Base-by-base conservation (phyloP, 2,888 invertebrate species). In the Thecophora atra region DNA sequence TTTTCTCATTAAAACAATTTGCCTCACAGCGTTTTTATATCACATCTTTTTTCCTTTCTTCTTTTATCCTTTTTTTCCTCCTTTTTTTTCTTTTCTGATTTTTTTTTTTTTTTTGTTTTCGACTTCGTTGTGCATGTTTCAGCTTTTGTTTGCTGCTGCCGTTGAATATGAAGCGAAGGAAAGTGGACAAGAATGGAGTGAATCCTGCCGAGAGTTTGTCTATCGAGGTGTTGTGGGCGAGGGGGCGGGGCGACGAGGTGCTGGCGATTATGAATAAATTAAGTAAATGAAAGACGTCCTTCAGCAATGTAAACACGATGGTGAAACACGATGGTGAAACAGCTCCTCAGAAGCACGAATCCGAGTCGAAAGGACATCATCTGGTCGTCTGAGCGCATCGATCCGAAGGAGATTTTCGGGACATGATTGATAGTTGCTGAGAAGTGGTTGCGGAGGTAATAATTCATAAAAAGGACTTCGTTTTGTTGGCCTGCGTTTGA, bases 1-100 rank as follows among this genome's bases (percentile, higher is more conserved):
- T 70, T 63, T 70, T 62, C 62, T 70, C 63, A 70, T 70, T 70
- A 62, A 70, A 70, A 70, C 63, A 70, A 70, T 70, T 70, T 70
- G 70, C 70, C 70, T 70, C 13, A 28, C 37, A 70, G 70, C 63
- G 47, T 58, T 58, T 69, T 69, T n/a, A 28, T 58, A 21, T n/a
- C 56, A 67, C 42, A 37, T 58, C 44, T n/a, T 42, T 60, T 42
- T 56, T 24, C 42, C 58, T 65, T 65, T 56, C 37, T 24, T 56
- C 24, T 56, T 56, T n/a, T n/a, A n/a, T n/a, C n/a, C 13, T 44
- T 44, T 44, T n/a, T n/a, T 47, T 47, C 47, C n/a, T 17, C n/a
- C 6, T 13, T 17, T 8, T 47, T 11, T 17, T 17, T 17, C 17
- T 11, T 47, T 8, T 47, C 47, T 5, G 4, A n/a, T 47, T 47